These are phyloP conservation scores for Heterodera filipjevi DNA, from an alignment of 2,888 invertebrate genomes.

Conservation along the genomic window DNA sequence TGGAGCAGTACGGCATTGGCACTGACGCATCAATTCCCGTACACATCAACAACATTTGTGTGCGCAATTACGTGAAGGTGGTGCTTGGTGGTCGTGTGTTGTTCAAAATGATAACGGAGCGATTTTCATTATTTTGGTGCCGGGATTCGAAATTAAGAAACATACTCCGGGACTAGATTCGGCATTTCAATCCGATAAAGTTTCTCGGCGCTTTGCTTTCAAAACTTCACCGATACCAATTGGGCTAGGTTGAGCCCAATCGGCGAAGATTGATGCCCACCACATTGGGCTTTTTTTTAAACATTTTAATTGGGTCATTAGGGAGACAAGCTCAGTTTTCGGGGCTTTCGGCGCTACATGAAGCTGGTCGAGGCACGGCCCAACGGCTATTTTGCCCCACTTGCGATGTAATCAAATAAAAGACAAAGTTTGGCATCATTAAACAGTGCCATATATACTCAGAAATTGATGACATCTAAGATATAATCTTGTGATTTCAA, in stretches of 20 bases:
- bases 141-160: no score
- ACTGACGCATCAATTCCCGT: conserved; percentile 99
- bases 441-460: no score
- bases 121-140: no score
- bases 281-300: conserved; percentile 85
- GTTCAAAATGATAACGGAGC: no score
- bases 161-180: neutral
- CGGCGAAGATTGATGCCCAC: conserved; percentile 89
- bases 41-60: conserved; percentile 97
- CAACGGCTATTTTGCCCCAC: conserved; percentile 89
- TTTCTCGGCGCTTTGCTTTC: no score
- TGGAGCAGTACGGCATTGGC: conserved; percentile 99
- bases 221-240: no score
- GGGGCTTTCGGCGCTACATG: conserved; percentile 88
- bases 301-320: no score
- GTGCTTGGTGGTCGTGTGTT: no score
- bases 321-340: no score
- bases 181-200: neutral
- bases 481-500: no score
- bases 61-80: conserved; percentile 91
- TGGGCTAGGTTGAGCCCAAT: conserved; percentile 68
- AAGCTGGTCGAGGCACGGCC: conserved; percentile 93
- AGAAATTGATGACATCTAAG: no score
- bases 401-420: conserved; percentile 71
- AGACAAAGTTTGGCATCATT: no score